Evolutionary conservation across 2,797 vertebrate genomes (phyloP), one percentile per base, ranked within the genome.

Genomic region (Capromys pilorides): DNA sequence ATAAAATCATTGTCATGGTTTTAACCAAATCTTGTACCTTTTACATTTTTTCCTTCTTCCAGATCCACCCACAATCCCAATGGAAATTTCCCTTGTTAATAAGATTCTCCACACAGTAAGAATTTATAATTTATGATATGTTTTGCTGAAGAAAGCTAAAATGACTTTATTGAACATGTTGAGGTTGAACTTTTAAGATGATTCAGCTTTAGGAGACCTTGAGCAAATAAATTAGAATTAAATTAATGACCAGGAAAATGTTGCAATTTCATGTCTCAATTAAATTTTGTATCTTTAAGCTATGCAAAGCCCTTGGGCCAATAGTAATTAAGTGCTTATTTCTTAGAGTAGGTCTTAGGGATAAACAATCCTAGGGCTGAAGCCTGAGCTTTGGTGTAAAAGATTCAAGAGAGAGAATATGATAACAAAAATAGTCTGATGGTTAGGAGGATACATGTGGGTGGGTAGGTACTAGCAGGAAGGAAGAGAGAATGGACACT

Each of bases 211-310:
- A 62, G 54, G 85, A 92, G 41, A 51, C 19, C 24, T 73, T 88
- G 36, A 85, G 86, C 54, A 71, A 84, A 73, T 61, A 73, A 69
- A 26, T 90, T 90, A 49, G 87, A 91, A 67, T 36, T 59, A 66
- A 66, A 87, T 77, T 91, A 87, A 28, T 79, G 41, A 28, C n/a
- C 45, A 89, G 8, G 28, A 64, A 79, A 92, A 85, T 80, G 28
- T 88, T 88, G 88, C 31, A 84, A 69, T 78, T 62, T 78, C 49
- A 71, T 88, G 18, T 18, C 41, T 78, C 78, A 64, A n/a, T 84
- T 83, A 84, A 49, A 85, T 54, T 88, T 85, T 19, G 0, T 73
- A 41, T 85, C 12, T 39, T 3, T 45, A 64, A 79, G 26, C 24
- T 51, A 87, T 19, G 8, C 54, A 73, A 92, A 36, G 4, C n/a